phyloP scores from a whole-genome alignment of 92 coral and sea anemone species.

The Meandrina meandrites region DNA sequence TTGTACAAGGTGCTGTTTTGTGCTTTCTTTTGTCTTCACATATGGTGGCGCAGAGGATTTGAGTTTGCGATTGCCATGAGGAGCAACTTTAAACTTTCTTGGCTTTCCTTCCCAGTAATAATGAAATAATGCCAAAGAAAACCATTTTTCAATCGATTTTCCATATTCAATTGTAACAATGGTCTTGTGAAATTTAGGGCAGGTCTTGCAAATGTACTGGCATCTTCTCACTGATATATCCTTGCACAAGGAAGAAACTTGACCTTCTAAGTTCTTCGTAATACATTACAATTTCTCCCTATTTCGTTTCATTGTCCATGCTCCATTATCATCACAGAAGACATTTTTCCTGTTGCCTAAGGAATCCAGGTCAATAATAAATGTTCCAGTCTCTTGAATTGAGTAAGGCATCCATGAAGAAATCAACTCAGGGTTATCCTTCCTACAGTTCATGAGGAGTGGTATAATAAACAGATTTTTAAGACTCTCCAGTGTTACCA shows the following conservation, averaged over 20 bases:
- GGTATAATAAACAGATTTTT: slow-evolving; percentile 57
- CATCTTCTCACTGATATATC: slow-evolving; percentile 49
- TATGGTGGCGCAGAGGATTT: slow-evolving; percentile 37
- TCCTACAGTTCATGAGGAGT: slow-evolving; percentile 50
- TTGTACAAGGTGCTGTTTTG: slow-evolving; percentile 29
- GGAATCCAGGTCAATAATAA: slow-evolving; percentile 39
- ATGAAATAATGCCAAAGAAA: slow-evolving; percentile 38
- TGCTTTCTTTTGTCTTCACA: slow-evolving; percentile 55
- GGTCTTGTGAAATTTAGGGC: slow-evolving; percentile 45
- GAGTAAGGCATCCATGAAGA: slow-evolving; percentile 36
- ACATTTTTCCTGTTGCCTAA: slow-evolving; percentile 45
- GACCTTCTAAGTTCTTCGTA: slow-evolving; percentile 41
- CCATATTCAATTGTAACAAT: slow-evolving; percentile 50
- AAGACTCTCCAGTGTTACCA: slow-evolving; percentile 30
- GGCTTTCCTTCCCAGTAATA: slow-evolving; percentile 50
- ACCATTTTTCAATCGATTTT: slow-evolving; percentile 45
- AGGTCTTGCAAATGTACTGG: slow-evolving; percentile 49
- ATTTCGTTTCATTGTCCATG: slow-evolving; percentile 42
- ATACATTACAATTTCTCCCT: slow-evolving; percentile 37
- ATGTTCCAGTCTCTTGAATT: slow-evolving; percentile 41
- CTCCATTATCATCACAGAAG: slow-evolving; percentile 57
- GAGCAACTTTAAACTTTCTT: slow-evolving; percentile 42
- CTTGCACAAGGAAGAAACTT: slow-evolving; percentile 32
- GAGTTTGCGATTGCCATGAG: slow-evolving; percentile 54
- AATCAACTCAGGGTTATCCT: slow-evolving; percentile 53